Percentiles rank a stretch among this genome's conserved stretches.
Evolutionary conservation across 2,113 vertebrate species (phyloP).

Genomic region (Australoheros scitulus): DNA sequence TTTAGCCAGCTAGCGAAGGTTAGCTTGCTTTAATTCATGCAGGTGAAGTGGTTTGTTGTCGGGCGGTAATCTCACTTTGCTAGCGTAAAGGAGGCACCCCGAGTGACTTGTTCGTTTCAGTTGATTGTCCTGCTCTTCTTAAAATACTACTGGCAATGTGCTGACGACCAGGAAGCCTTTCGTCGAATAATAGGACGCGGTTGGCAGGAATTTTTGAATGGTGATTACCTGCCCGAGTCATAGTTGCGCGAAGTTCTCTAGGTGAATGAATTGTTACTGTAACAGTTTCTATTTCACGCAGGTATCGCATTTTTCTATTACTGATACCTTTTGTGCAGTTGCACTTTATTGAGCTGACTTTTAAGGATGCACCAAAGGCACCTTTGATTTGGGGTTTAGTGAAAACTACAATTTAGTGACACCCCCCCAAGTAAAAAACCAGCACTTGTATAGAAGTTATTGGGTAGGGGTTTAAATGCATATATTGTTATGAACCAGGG

Average conservation of each 20-base stretch:
- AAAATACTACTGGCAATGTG: constrained; percentile 36
- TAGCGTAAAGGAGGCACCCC: constrained; percentile 71
- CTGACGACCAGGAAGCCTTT: constrained; percentile 46
- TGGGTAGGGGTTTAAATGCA: not conserved
- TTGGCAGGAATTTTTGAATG: constrained; percentile 20
- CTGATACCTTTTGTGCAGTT: constrained; percentile 33
- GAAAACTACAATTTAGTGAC: not conserved
- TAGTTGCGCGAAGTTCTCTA: constrained; percentile 41
- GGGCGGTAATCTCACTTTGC: constrained; percentile 50
- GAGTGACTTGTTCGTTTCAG: constrained; percentile 53
- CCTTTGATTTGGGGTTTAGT: constrained; percentile 3
- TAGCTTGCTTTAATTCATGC: constrained; percentile 63
- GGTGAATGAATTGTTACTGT: constrained; percentile 4
- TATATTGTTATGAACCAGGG: constrained; percentile 5
- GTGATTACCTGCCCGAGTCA: not conserved
- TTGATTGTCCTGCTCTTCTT: constrained; percentile 22
- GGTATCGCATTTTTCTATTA: constrained; percentile 6
- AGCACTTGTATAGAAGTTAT: constrained; percentile 19
- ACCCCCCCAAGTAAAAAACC: not conserved
- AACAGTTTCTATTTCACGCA: not conserved
- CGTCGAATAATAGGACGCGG: constrained; percentile 4
- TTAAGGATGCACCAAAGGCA: constrained; percentile 12
- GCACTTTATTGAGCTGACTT: constrained; percentile 42
- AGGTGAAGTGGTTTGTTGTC: constrained; percentile 56
- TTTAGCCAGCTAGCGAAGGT: constrained; percentile 68